Base-by-base conservation (phyloP, 2,797 vertebrate species). In the Gila robusta region DNA sequence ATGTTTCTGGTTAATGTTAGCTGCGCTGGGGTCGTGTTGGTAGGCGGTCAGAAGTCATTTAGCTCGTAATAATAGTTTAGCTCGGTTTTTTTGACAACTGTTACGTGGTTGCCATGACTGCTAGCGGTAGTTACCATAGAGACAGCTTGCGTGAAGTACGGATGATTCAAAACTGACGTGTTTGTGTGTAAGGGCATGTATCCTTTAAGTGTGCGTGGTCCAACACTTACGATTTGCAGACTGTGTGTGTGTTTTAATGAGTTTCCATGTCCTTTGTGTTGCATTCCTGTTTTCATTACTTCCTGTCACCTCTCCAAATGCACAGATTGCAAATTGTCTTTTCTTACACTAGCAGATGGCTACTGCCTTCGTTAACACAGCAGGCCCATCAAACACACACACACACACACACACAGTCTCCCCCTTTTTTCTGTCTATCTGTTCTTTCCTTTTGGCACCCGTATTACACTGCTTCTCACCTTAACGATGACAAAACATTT, bases 111-210 rank as follows among this genome's bases (percentile, higher is more conserved):
- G 93, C 94, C 92, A 94, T 95, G 94, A 94, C 92, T 91, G 93
- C 92, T 93, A 91, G 91, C 91, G 91, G 93, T 95, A 91, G 95
- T 96, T 95, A 94, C 95, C 95, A 95, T 95, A 95, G 95, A 94
- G 94, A 96, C 93, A 87, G 91, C 90, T 91, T 88, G 79, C 39
- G 26, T 83, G 88, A 92, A 92, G 92, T 91, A 93, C 91, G 90
- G 87, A 87, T 89, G 93, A 91, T 87, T 92, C 84, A 92, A 93
- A 90, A 70, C 83, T 85, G 81, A 90, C 85, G 74, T 83, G 79
- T 72, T 73, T 80, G 84, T 88, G 77, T 74, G 83, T 72, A 86
- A 80, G 82, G 78, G 82, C 77, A 81, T 83, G 88, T 87, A 80
- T 88, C 59, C 81, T 86, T 73, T 28, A 64, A 56, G 87, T 81